Percentiles rank a stretch among this genome's conserved stretches.
phyloP scores from a whole-genome alignment of 2,113 vertebrate species.

The Empidonax traillii region DNA sequence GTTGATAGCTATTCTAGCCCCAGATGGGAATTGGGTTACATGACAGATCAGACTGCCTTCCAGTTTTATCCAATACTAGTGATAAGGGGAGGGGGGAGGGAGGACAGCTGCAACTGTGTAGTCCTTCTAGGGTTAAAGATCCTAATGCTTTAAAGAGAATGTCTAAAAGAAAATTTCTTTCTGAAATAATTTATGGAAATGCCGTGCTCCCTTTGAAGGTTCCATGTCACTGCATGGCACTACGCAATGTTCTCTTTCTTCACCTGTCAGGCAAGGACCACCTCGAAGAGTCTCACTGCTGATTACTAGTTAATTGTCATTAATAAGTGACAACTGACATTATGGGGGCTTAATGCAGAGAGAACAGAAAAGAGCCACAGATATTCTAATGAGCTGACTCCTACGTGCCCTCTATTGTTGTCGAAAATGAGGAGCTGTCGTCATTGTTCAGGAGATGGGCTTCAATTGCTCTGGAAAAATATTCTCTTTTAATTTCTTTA shows the following conservation, averaged over 20 bases:
- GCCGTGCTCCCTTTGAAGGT: conserved; percentile 80
- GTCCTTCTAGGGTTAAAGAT: conserved; percentile 83
- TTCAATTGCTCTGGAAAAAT: conserved; percentile 81
- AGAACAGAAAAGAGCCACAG: conserved; percentile 84
- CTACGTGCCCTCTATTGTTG: conserved; percentile 86
- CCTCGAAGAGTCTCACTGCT: conserved; percentile 83
- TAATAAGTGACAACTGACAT: conserved; percentile 91
- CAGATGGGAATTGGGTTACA: conserved; percentile 61
- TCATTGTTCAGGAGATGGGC: conserved; percentile 83
- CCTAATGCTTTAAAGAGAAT: conserved; percentile 76
- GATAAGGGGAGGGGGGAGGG: conserved; percentile 8
- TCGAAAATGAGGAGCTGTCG: conserved; percentile 85
- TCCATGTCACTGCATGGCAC: conserved; percentile 81
- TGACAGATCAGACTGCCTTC: conserved; percentile 8
- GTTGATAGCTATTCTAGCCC: conserved; percentile 57
- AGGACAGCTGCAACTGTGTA: conserved; percentile 49
- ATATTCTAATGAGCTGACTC: conserved; percentile 89
- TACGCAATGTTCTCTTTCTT: conserved; percentile 80
- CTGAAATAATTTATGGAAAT: conserved; percentile 86
- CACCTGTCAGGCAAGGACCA: conserved; percentile 85
- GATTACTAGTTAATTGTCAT: conserved; percentile 90
- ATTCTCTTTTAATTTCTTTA: conserved; percentile 82
- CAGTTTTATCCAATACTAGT: conserved; percentile 26
- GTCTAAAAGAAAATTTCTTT: conserved; percentile 82
- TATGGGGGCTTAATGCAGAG: conserved; percentile 84